Evolutionary conservation across 1,140 invertebrate species (phyloP).

Genomic region (Halyomorpha halys): DNA sequence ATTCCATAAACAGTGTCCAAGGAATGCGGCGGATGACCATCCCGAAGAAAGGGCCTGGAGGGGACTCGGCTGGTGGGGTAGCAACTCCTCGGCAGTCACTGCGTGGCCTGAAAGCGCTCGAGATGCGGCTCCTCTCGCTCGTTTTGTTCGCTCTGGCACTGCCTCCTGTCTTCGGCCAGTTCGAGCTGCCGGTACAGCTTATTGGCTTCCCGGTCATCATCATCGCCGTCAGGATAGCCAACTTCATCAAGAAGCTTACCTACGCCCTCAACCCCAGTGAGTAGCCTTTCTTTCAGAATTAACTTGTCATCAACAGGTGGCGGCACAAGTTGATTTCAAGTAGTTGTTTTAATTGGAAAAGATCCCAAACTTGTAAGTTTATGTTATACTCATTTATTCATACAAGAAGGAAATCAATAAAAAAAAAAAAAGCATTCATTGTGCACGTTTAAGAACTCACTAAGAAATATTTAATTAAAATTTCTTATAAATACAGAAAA

Average conservation of each 20-base stretch:
- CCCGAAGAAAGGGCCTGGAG: neutral
- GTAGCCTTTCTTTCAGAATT: conserved; percentile 33
- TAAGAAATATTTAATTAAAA: no score
- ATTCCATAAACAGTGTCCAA: no score
- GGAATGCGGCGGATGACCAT: no score
- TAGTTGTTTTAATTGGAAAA: no score
- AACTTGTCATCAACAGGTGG: no score
- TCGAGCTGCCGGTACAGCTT: conserved; percentile 67
- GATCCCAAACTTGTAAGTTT: no score
- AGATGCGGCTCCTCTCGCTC: conserved; percentile 4
- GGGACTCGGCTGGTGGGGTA: neutral
- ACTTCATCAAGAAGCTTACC: conserved; percentile 70
- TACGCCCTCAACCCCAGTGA: conserved; percentile 74
- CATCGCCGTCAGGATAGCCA: conserved; percentile 62
- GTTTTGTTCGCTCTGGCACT: conserved; percentile 13
- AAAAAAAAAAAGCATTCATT: no score
- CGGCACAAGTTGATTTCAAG: no score
- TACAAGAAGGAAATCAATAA: no score
- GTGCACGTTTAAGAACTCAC: no score
- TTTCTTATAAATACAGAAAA: no score
- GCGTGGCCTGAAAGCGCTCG: neutral
- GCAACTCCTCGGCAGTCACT: neutral
- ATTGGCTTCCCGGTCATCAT: conserved; percentile 74
- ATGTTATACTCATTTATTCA: no score
- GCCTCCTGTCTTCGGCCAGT: conserved; percentile 32